phyloP scores from a whole-genome alignment of 2,888 invertebrate genomes.

The Chrysotoxum bicinctum region DNA sequence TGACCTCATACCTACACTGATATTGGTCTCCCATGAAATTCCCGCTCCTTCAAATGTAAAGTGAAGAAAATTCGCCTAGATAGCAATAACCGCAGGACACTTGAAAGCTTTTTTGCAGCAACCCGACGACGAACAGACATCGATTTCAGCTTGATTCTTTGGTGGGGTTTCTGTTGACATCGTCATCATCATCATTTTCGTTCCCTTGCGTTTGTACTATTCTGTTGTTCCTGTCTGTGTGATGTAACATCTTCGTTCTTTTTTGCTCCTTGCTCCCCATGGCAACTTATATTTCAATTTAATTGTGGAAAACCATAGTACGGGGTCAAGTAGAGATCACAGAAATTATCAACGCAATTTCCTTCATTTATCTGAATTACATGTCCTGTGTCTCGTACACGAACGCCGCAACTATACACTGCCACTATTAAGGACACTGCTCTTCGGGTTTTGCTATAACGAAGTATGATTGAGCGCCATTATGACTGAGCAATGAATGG shows the following conservation, averaged over 20 bases:
- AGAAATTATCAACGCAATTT: slow-evolving; percentile 71
- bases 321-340: slow-evolving; percentile 51
- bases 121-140: slow-evolving; percentile 48
- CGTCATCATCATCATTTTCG: slow-evolving; percentile 14
- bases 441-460: slow-evolving; percentile 47
- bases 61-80: slow-evolving; percentile 55
- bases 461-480: slow-evolving; percentile 66
- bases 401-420: slow-evolving; percentile 34
- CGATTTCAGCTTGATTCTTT: slow-evolving; percentile 61
- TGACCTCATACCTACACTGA: background rate
- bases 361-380: slow-evolving; percentile 66
- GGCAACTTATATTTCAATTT: slow-evolving; percentile 55
- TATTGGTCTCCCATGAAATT: slow-evolving; percentile 31
- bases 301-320: slow-evolving; percentile 40
- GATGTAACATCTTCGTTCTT: background rate
- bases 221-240: background rate
- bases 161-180: slow-evolving; percentile 38
- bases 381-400: slow-evolving; percentile 57
- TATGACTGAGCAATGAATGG: slow-evolving; percentile 39
- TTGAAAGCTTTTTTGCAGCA: slow-evolving; percentile 64
- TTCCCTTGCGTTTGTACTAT: background rate
- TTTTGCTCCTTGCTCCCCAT: slow-evolving; percentile 16
- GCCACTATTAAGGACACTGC: slow-evolving; percentile 30
- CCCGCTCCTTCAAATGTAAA: background rate
- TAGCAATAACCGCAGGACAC: slow-evolving; percentile 67